Evolutionary conservation across 1,140 invertebrate genomes (phyloP).

Genomic region (Drosophila sulfurigaster): DNA sequence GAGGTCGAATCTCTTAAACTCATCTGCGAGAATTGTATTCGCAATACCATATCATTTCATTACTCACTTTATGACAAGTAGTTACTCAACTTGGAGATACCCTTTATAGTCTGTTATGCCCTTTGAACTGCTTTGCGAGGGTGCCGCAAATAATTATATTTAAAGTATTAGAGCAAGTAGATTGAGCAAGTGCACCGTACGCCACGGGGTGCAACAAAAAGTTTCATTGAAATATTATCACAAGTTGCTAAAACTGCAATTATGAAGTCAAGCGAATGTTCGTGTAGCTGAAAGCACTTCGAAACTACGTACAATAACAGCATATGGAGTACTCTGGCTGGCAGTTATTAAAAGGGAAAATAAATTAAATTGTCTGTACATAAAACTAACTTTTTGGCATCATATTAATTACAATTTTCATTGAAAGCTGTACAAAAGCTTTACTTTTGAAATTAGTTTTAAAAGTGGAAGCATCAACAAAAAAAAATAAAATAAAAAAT

Average conservation of each 20-base stretch:
- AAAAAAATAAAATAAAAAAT: conserved; percentile 1
- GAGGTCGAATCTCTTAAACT: conserved; percentile 25
- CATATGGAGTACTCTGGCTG: background rate
- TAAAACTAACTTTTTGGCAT: too few relatives aligned
- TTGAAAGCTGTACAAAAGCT: background rate
- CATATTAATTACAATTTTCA: too few relatives aligned
- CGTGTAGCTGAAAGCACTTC: background rate
- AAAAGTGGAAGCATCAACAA: background rate
- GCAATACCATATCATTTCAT: background rate
- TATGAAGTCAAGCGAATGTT: background rate
- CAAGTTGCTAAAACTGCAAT: conserved; percentile 1
- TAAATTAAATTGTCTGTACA: background rate
- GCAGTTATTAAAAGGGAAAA: background rate
- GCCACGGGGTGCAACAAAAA: background rate
- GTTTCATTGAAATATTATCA: background rate
- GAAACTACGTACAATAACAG: background rate
- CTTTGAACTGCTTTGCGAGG: background rate
- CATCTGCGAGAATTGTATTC: background rate
- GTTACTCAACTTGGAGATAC: background rate
- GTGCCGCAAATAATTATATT: background rate
- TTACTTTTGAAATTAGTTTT: too few relatives aligned
- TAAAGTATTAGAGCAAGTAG: background rate
- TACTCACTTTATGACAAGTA: background rate
- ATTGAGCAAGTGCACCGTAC: background rate
- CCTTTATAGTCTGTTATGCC: background rate